phyloP scores from a whole-genome alignment of 2,888 invertebrate species.

The Drosophila birchii region DNA sequence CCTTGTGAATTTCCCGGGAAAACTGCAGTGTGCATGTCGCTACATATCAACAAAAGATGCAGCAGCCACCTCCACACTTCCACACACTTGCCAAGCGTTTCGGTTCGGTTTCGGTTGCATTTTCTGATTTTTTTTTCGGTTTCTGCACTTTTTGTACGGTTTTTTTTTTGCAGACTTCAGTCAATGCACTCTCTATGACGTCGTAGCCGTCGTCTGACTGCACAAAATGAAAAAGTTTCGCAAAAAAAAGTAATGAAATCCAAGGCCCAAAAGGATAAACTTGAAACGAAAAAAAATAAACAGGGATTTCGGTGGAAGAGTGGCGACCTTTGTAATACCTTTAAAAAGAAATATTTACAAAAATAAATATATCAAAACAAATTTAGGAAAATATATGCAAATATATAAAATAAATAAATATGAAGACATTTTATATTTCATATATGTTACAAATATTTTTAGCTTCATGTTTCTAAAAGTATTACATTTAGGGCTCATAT shows the following conservation, averaged over 20 bases:
- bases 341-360: conserved; percentile 1
- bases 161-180: conserved; percentile 71
- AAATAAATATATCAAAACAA: not conserved
- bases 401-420: not conserved
- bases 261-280: conserved; percentile 71
- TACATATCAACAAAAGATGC: conserved; percentile 77
- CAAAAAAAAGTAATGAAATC: conserved; percentile 59
- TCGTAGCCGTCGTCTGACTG: conserved; percentile 76
- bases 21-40: conserved; percentile 59
- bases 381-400: not conserved
- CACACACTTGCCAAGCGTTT: conserved; percentile 52
- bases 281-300: conserved; percentile 59
- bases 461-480: not conserved
- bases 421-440: not conserved
- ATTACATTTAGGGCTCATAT: not conserved
- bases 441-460: not conserved
- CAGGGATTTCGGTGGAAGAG: not conserved
- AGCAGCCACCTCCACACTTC: conserved; percentile 42
- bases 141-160: conserved; percentile 42
- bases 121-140: conserved; percentile 37
- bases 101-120: conserved; percentile 42
- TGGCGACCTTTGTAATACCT: not conserved
- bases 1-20: conserved; percentile 17
- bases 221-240: conserved; percentile 80
- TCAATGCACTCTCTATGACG: conserved; percentile 82